phyloP scores from a whole-genome alignment of 2,113 vertebrate species.

The Bagarius yarrelli region DNA sequence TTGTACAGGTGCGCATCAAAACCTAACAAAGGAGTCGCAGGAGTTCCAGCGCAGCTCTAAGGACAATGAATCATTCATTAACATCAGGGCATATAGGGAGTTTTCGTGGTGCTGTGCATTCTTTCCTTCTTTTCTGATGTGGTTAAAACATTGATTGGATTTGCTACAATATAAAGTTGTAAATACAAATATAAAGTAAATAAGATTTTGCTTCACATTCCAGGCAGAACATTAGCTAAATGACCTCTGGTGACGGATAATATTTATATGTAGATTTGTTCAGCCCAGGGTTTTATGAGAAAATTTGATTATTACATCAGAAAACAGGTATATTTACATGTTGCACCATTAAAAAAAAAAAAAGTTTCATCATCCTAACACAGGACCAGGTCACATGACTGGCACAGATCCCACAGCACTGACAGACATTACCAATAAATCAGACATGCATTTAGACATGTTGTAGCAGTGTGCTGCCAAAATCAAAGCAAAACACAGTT shows the following conservation, averaged over 20 bases:
- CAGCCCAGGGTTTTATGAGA: background rate
- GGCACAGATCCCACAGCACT: background rate
- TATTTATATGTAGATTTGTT: background rate
- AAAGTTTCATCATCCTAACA: slow-evolving; percentile 17
- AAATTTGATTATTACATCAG: background rate
- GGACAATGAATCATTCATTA: slow-evolving; percentile 9
- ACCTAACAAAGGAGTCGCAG: background rate
- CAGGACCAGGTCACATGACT: slow-evolving; percentile 30
- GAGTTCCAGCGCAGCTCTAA: background rate
- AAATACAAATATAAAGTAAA: background rate
- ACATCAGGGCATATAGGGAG: background rate
- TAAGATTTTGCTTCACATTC: background rate
- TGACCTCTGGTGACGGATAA: no score
- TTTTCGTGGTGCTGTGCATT: background rate
- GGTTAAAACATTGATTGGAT: background rate
- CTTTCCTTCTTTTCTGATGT: background rate
- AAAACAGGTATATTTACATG: background rate
- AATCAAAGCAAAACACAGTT: background rate
- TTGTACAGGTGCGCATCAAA: background rate
- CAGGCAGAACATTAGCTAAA: background rate
- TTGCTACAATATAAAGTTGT: no score
- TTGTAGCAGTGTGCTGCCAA: background rate
- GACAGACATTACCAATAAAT: slow-evolving; percentile 38
- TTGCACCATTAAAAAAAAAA: no score
- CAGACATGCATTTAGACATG: slow-evolving; percentile 27